Evolutionary conservation across 2,888 invertebrate species (phyloP), one percentile per base, ranked within the genome.

Genomic region (Tipula confusa): DNA sequence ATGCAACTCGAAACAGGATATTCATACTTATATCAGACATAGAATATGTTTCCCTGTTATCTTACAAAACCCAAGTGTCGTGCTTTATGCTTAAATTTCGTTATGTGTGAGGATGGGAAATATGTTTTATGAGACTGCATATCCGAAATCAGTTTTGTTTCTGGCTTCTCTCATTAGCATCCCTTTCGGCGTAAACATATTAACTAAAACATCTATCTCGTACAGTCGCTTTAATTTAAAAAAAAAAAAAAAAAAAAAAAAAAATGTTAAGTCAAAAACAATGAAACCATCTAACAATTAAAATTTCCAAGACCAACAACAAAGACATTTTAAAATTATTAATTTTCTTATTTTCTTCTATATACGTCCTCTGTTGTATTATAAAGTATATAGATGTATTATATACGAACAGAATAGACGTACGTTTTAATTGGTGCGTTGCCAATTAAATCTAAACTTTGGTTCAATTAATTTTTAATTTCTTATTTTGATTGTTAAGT

Each of bases 391-490:
- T 36, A 36, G 9, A 36, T 36, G 9, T 36, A 11, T 36, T 64
- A 64, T 11, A 6, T 9, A 5, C 15, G 64, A n/a, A n/a, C 3
- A 64, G 64, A 64, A 3, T 64, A 64, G 64, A 24, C 64, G 18
- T 64, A 24, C 64, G 64, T 24, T 64, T 64, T 64, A 64, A 64
- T 64, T 64, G 64, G 64, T 64, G 64, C 24, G 64, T 64, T 64
- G 64, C 64, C 64, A 64, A 64, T 64, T 64, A 64, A 64, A 64
- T 64, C 64, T 64, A 64, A 64, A 64, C 64, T 64, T 24, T 64
- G 64, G 64, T 64, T 64, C 64, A 64, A 64, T 64, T 64, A 64
- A 64, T 64, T 64, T 64, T 64, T 64, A 64, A 64, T 64, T 64
- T 64, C 64, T 64, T 64, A 64, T 64, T 64, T 64, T 64, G 1